These are phyloP conservation scores for Balaeniceps rex DNA, from an alignment of 2,113 vertebrate species.

Conservation along the genomic window DNA sequence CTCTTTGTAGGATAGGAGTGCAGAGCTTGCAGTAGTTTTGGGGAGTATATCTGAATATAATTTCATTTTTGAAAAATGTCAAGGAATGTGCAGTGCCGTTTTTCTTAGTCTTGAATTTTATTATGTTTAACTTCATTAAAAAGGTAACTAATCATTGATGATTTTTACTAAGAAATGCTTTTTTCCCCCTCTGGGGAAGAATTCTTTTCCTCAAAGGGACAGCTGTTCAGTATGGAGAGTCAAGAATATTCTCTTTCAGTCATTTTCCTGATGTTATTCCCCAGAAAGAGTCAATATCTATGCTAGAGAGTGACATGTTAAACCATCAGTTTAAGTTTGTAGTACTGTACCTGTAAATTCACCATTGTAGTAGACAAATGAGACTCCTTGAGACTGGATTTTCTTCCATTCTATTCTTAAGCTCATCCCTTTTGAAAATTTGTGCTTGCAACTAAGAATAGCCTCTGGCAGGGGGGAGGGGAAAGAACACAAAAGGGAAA, in stretches of 20 bases:
- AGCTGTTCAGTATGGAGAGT: background rate
- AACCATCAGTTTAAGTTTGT: background rate
- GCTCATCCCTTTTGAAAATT: conserved; percentile 69
- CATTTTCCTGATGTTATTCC: background rate
- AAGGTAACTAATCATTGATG: background rate
- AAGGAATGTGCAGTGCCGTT: background rate
- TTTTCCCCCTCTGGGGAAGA: rapidly evolving
- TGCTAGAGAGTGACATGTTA: background rate
- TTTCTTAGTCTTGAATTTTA: background rate
- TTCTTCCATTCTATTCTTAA: conserved; percentile 97
- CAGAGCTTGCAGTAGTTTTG: background rate
- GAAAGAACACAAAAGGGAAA: background rate
- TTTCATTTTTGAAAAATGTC: background rate
- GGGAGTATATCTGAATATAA: background rate
- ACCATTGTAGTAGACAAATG: conserved; percentile 85
- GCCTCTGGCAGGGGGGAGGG: conserved; percentile 67
- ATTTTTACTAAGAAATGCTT: background rate
- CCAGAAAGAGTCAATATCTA: background rate
- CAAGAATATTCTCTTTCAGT: background rate
- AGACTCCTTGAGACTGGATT: conserved; percentile 74
- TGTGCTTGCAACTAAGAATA: conserved; percentile 84
- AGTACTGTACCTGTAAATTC: conserved; percentile 82
- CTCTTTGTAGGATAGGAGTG: background rate
- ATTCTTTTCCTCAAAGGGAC: background rate
- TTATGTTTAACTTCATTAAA: background rate